phyloP scores from a whole-genome alignment of 2,113 vertebrate species.

The Coregonus clupeaformis region DNA sequence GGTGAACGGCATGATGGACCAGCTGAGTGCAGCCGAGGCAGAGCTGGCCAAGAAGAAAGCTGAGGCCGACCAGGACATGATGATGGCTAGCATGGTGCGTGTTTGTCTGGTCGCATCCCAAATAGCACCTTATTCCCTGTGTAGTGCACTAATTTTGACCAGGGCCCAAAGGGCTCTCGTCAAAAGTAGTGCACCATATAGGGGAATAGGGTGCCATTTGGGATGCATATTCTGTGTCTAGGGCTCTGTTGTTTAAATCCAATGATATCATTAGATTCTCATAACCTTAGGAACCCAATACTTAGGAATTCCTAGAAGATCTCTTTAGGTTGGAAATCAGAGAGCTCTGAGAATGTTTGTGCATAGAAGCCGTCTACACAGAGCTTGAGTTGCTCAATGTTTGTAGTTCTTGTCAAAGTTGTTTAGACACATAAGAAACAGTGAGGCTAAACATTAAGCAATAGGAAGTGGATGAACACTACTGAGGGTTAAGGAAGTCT shows the following conservation, averaged over 20 bases:
- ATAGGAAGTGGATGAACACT: background rate
- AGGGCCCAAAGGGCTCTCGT: too few species aligned
- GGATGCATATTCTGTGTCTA: background rate
- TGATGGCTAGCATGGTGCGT: constrained; percentile 90
- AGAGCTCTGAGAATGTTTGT: background rate
- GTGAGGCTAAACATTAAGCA: background rate
- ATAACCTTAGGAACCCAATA: too few species aligned
- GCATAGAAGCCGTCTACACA: background rate
- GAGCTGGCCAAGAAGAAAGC: constrained; percentile 83
- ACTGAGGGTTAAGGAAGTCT: background rate
- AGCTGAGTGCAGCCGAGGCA: constrained; percentile 82
- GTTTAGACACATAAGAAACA: background rate
- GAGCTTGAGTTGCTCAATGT: background rate
- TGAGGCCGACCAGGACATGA: constrained; percentile 88
- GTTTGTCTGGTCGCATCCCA: background rate
- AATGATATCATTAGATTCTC: too few species aligned
- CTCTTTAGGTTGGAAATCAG: too few species aligned
- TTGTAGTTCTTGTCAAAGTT: background rate
- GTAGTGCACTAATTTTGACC: too few species aligned
- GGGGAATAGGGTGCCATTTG: background rate
- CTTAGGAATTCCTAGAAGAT: too few species aligned
- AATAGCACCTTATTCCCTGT: too few species aligned
- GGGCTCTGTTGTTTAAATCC: background rate
- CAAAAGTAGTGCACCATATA: too few species aligned
- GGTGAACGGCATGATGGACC: constrained; percentile 83